These are phyloP conservation scores for Xiphias gladius DNA, from an alignment of 2,113 vertebrate genomes.

Conservation along the genomic window DNA sequence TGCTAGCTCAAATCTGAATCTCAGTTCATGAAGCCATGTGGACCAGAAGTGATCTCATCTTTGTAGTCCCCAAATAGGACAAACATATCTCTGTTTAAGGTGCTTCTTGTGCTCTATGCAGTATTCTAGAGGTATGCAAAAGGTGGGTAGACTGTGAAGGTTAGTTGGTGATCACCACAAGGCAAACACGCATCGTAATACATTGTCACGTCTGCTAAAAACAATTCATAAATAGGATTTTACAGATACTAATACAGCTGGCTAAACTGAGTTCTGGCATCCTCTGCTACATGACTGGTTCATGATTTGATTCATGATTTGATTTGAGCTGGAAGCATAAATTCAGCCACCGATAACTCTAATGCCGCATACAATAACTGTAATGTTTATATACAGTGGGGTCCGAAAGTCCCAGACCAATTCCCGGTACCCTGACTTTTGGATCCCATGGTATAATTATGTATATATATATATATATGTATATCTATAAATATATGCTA, in stretches of 20 bases:
- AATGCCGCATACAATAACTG: constrained; percentile 46
- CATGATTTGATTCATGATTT: not conserved
- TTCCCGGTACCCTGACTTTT: too few relatives aligned
- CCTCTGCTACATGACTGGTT: constrained; percentile 33
- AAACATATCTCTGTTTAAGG: not conserved
- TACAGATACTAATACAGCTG: not conserved
- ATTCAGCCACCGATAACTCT: constrained; percentile 28
- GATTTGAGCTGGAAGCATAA: constrained; percentile 46
- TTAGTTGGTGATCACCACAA: constrained; percentile 32
- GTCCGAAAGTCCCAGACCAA: too few relatives aligned
- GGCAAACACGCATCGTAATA: constrained; percentile 31
- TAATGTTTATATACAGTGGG: constrained; percentile 26
- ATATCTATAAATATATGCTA: not conserved
- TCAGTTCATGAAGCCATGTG: not conserved
- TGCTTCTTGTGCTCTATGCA: constrained; percentile 23
- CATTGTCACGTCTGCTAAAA: constrained; percentile 18
- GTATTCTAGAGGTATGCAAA: constrained; percentile 14
- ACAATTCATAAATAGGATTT: not conserved
- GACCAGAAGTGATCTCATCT: constrained; percentile 16
- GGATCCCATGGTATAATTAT: not conserved
- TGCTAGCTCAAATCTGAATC: constrained; percentile 52
- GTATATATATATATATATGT: constrained; percentile 25
- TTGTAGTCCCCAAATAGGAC: not conserved
- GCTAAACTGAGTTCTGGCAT: constrained; percentile 7
- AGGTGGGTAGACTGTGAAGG: not conserved